A percentile compares a stretch with the other conserved stretches of the same genome.
phyloP scores from a whole-genome alignment of 2,113 vertebrate species.

The Pelodiscus sinensis region DNA sequence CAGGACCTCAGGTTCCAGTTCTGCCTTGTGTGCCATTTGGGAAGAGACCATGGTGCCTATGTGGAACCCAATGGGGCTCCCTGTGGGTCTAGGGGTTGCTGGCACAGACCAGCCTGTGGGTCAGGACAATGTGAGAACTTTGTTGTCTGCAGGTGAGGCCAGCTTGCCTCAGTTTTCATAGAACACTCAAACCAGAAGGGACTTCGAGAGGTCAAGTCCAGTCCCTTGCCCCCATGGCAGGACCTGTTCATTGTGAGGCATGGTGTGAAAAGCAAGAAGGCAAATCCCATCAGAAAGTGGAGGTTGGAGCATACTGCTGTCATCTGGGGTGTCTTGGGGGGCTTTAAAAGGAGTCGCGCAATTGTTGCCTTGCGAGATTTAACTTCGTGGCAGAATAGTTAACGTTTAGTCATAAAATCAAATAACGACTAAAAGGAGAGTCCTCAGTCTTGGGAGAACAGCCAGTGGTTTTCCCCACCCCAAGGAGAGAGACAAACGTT shows the following conservation, averaged over 20 bases:
- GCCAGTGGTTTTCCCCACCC: constrained; percentile 63
- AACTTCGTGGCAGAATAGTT: constrained; percentile 30
- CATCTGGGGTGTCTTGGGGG: constrained; percentile 53
- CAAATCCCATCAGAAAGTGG: constrained; percentile 61
- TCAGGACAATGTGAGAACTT: constrained; percentile 27
- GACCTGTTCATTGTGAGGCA: constrained; percentile 52
- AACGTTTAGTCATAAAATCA: constrained; percentile 34
- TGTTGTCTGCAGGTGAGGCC: constrained; percentile 42
- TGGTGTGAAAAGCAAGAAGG: constrained; percentile 58
- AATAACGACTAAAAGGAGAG: constrained; percentile 68
- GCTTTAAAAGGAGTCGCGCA: constrained; percentile 28
- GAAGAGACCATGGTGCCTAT: neutral
- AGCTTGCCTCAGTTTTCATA: constrained; percentile 20
- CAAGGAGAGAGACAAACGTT: constrained; percentile 55
- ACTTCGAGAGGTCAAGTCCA: no score
- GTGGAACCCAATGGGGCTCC: neutral
- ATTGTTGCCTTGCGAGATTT: constrained; percentile 60
- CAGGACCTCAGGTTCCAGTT: neutral
- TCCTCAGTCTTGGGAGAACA: constrained; percentile 59
- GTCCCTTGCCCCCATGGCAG: no score
- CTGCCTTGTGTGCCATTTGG: neutral
- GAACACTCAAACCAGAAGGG: no score
- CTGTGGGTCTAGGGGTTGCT: neutral
- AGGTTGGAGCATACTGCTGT: constrained; percentile 66
- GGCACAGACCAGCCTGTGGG: neutral